A percentile compares a stretch with the other conserved stretches of the same genome.
Conservation (phyloP, 2,113 vertebrate genomes). For the Nymphicus hollandicus region DNA sequence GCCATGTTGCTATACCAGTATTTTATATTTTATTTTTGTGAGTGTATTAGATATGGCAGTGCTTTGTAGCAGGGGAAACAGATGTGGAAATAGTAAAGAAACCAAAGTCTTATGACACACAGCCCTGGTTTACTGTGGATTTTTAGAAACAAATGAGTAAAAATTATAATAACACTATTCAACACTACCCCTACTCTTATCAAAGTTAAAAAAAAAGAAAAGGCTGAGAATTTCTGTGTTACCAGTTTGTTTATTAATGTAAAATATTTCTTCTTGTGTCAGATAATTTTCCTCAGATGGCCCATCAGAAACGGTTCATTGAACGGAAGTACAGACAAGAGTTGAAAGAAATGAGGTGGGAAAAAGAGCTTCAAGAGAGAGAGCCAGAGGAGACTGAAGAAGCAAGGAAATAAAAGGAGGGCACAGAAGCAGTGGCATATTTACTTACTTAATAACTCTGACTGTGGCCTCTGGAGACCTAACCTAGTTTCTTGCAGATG, state of each 20-base stretch:
- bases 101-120: neutral
- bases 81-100: conserved; percentile 1
- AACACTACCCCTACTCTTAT: neutral
- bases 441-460: conserved; percentile 68
- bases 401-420: conserved; percentile 80
- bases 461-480: conserved; percentile 57
- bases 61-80: neutral
- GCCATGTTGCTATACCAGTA: neutral
- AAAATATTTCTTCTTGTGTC: conserved; percentile 74
- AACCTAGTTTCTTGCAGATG: conserved; percentile 63
- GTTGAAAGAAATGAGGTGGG: conserved; percentile 98
- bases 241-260: conserved; percentile 68
- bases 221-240: neutral
- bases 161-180: neutral
- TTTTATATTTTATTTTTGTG: conserved; percentile 1
- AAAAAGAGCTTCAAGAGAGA: conserved; percentile 93
- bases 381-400: conserved; percentile 88
- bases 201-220: neutral
- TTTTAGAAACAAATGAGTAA: neutral
- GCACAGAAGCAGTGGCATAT: conserved; percentile 28
- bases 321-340: conserved; percentile 99
- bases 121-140: neutral
- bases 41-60: neutral
- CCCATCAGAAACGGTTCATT: conserved; percentile 99
- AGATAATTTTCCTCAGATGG: conserved; percentile 99